Conservation (phyloP, 64 coral and sea anemone genomes). For the Actinia tenebrosa region DNA sequence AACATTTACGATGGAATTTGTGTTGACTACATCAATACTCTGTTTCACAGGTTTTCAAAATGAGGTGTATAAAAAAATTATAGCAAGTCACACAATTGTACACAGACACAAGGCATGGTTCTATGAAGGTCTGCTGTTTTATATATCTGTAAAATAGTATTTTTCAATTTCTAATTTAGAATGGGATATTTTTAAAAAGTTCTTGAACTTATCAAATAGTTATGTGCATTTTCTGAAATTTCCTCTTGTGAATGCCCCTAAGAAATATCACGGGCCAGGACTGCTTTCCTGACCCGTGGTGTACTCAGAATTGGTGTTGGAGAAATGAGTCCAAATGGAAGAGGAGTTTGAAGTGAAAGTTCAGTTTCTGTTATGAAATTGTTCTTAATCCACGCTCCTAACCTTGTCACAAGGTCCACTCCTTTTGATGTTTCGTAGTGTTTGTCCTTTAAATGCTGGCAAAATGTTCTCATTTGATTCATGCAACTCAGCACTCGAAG, state of each 20-base stretch:
- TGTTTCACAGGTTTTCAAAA: too few species aligned
- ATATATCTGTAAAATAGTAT: too few species aligned
- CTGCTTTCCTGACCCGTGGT: slow-evolving; percentile 54
- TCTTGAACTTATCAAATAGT: too few species aligned
- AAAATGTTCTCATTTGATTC: slow-evolving; percentile 11
- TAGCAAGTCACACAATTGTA: too few species aligned
- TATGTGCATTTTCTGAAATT: not conserved
- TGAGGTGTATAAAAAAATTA: too few species aligned
- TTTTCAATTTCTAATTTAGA: too few species aligned
- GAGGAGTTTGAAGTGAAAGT: slow-evolving; percentile 4
- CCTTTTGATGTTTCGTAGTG: slow-evolving; percentile 24
- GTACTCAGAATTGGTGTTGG: slow-evolving; percentile 25
- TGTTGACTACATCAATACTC: too few species aligned
- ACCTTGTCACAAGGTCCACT: not conserved
- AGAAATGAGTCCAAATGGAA: slow-evolving; percentile 45
- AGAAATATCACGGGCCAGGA: slow-evolving; percentile 74
- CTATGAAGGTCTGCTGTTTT: too few species aligned
- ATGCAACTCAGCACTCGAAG: slow-evolving; percentile 23
- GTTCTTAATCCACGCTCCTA: slow-evolving; percentile 40
- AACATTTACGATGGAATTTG: too few species aligned
- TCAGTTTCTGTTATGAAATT: slow-evolving; percentile 47
- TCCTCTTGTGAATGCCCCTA: slow-evolving; percentile 64
- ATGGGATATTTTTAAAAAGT: too few species aligned
- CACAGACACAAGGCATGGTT: too few species aligned
- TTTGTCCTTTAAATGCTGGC: slow-evolving; percentile 32